Evolutionary conservation across 2,888 invertebrate species (phyloP).

Genomic region (Saturnia japonica): DNA sequence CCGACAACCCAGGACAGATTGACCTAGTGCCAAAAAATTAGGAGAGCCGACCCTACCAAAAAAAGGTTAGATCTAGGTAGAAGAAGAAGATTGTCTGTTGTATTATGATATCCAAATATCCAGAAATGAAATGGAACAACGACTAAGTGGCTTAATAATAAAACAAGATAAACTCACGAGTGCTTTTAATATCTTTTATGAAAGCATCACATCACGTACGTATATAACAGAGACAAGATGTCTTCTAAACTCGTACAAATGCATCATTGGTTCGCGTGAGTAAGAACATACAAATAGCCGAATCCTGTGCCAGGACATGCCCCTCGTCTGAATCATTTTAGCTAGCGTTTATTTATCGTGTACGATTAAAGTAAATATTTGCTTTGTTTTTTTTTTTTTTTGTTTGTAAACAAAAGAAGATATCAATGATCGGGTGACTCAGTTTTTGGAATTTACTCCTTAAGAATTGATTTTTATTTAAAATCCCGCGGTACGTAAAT

Average conservation of each 20-base stretch:
- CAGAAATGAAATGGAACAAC: background rate
- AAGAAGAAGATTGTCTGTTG: background rate
- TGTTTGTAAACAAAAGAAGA: slow-evolving; percentile 26
- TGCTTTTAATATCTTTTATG: slow-evolving; percentile 15
- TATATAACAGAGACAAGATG: slow-evolving; percentile 30
- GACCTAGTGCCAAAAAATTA: no score
- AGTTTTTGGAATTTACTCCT: background rate
- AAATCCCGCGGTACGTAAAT: no score
- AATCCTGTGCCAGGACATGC: slow-evolving; percentile 68
- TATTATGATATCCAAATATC: background rate
- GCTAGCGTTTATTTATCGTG: slow-evolving; percentile 43
- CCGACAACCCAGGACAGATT: no score
- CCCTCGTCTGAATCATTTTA: slow-evolving; percentile 47
- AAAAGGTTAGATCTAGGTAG: no score
- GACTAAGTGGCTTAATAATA: slow-evolving; percentile 12
- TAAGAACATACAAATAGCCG: slow-evolving; percentile 57
- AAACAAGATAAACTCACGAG: slow-evolving; percentile 5
- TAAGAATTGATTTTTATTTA: no score
- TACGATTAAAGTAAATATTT: slow-evolving; percentile 26
- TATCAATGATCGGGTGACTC: background rate
- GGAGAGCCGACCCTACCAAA: no score
- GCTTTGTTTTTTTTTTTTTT: slow-evolving; percentile 22
- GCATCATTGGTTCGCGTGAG: slow-evolving; percentile 61
- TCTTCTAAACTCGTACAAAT: slow-evolving; percentile 51
- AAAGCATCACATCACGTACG: slow-evolving; percentile 20